phyloP scores from a whole-genome alignment of 1,140 invertebrate species.

The Proctacanthus coquilletti region DNA sequence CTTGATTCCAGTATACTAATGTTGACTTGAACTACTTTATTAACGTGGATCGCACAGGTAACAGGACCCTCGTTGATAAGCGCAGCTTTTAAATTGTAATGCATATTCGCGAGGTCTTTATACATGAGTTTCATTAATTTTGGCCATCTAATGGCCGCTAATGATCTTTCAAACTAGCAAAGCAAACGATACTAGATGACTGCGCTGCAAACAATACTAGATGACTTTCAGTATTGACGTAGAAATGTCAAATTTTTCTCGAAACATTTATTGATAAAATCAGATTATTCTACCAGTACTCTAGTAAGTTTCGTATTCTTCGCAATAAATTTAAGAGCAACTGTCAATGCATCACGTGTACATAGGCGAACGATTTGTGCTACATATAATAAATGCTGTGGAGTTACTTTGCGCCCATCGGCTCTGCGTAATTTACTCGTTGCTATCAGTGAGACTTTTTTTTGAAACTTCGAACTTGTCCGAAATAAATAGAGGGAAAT shows the following conservation, averaged over 20 bases:
- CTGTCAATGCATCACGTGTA: not conserved
- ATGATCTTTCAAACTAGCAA: too few relatives aligned
- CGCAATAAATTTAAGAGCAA: not conserved
- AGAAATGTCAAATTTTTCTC: conserved; percentile 8
- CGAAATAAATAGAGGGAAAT: too few relatives aligned
- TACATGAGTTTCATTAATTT: too few relatives aligned
- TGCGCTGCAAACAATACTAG: conserved; percentile 14
- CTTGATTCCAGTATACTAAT: not conserved
- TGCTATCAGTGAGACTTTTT: too few relatives aligned
- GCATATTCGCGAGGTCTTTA: too few relatives aligned
- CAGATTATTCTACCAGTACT: not conserved
- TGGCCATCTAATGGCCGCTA: too few relatives aligned
- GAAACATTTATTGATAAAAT: not conserved
- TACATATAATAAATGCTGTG: conserved; percentile 4
- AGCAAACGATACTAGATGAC: conserved; percentile 16
- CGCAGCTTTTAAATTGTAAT: too few relatives aligned
- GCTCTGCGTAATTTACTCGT: conserved; percentile 7
- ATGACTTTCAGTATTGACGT: conserved; percentile 13
- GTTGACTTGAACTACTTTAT: conserved; percentile 14
- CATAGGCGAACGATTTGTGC: conserved; percentile 1
- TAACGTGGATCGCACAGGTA: conserved; percentile 28
- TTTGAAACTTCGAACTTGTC: too few relatives aligned
- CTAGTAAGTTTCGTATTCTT: not conserved
- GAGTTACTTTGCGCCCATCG: conserved; percentile 1
- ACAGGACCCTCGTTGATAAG: conserved; percentile 29